Evolutionary conservation across 2,113 vertebrate genomes (phyloP).

Genomic region (Tapirus terrestris): DNA sequence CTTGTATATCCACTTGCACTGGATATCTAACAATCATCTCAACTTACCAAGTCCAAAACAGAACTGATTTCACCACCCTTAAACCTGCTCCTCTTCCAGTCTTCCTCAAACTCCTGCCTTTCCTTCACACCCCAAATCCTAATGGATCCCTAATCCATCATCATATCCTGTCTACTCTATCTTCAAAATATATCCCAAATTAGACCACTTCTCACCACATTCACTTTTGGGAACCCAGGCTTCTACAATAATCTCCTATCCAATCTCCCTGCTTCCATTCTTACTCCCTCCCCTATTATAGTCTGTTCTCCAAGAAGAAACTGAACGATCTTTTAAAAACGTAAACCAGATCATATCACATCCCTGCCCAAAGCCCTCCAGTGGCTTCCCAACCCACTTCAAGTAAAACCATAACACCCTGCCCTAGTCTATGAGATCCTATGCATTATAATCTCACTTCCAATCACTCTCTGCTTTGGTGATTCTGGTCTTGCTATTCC

Average conservation of each 20-base stretch:
- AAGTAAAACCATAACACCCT: neutral
- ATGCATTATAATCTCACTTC: neutral
- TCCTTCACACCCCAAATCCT: neutral
- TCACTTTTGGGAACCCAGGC: neutral
- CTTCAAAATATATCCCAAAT: constrained; percentile 1
- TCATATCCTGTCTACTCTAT: neutral
- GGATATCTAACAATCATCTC: neutral
- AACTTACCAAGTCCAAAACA: neutral
- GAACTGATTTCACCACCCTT: neutral
- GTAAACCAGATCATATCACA: neutral
- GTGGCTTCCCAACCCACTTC: neutral
- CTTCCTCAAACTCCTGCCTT: neutral
- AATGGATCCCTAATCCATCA: neutral
- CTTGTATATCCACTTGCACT: neutral
- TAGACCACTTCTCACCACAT: neutral
- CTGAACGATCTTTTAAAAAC: neutral
- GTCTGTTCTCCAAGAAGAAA: neutral
- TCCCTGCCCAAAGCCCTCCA: neutral
- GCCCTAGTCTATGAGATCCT: neutral
- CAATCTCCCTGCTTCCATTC: neutral
- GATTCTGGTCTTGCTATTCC: neutral
- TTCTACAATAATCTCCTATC: neutral
- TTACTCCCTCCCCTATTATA: too few species aligned
- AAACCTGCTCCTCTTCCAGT: neutral
- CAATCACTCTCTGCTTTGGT: neutral